phyloP scores from a whole-genome alignment of 2,113 vertebrate genomes.

The Pongo pygmaeus region DNA sequence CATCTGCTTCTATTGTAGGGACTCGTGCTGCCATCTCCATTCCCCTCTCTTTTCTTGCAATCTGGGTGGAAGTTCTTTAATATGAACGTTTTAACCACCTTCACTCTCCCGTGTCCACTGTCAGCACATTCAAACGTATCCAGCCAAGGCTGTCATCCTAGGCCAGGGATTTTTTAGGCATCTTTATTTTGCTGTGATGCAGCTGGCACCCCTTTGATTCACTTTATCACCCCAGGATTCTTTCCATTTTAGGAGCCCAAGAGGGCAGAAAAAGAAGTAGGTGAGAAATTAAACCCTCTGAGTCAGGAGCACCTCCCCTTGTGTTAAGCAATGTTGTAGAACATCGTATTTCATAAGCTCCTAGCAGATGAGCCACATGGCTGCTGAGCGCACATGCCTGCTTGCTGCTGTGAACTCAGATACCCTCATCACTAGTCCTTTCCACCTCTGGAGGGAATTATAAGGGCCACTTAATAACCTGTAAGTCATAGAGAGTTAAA shows the following conservation, averaged over 20 bases:
- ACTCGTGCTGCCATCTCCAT: fast-evolving
- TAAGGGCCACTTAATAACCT: background rate
- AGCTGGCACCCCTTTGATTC: background rate
- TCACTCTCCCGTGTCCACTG: no score
- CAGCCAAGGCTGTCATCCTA: background rate
- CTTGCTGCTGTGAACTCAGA: background rate
- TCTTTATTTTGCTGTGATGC: background rate
- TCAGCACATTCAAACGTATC: background rate
- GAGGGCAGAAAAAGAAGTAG: background rate
- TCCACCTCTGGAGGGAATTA: background rate
- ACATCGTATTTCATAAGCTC: background rate
- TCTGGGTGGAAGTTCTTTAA: background rate
- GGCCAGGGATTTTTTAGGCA: background rate
- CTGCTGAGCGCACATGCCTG: no score
- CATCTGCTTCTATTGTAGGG: no score
- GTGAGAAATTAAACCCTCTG: background rate
- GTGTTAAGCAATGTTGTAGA: background rate
- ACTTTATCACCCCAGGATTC: background rate
- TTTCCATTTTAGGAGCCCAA: background rate
- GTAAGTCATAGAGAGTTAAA: background rate
- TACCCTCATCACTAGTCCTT: background rate
- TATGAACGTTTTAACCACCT: no score
- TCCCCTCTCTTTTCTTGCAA: background rate
- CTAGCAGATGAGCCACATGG: no score
- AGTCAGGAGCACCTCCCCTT: background rate